Evolutionary conservation across 1,140 invertebrate genomes (phyloP).

Genomic region (Pristionchus pacificus): DNA sequence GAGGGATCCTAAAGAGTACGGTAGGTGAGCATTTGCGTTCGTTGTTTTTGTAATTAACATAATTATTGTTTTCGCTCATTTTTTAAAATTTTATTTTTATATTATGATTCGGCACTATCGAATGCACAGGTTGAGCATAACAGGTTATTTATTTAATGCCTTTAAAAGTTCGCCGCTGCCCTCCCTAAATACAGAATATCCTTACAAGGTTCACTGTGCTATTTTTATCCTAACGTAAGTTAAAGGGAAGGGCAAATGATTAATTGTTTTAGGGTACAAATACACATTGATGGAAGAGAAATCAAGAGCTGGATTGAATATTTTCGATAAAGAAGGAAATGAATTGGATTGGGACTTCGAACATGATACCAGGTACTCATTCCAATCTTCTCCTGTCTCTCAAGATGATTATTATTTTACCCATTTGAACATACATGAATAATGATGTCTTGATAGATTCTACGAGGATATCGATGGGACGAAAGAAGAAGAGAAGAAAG

Average conservation of each 20-base stretch:
- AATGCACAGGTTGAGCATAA: too few species aligned
- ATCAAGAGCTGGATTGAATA: constrained; percentile 48
- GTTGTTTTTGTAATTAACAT: too few species aligned
- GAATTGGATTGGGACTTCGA: constrained; percentile 56
- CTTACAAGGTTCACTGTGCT: too few species aligned
- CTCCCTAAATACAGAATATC: too few species aligned
- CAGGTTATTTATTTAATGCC: too few species aligned
- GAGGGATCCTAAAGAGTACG: too few species aligned
- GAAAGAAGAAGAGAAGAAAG: constrained; percentile 7
- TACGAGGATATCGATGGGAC: constrained; percentile 19
- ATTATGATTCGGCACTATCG: too few species aligned
- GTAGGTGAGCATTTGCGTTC: too few species aligned
- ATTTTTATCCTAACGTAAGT: not conserved
- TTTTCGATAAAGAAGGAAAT: constrained; percentile 50
- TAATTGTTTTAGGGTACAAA: constrained; percentile 17
- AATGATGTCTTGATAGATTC: constrained; percentile 12
- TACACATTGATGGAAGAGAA: constrained; percentile 32
- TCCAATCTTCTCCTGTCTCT: not conserved
- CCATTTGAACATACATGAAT: not conserved
- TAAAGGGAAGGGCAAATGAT: too few species aligned
- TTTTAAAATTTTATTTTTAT: too few species aligned
- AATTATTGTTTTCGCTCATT: too few species aligned
- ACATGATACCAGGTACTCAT: constrained; percentile 51
- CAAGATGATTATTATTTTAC: not conserved
- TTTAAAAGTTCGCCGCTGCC: too few species aligned